phyloP scores from a whole-genome alignment of 2,888 invertebrate species.

The Zele albiditarsus region DNA sequence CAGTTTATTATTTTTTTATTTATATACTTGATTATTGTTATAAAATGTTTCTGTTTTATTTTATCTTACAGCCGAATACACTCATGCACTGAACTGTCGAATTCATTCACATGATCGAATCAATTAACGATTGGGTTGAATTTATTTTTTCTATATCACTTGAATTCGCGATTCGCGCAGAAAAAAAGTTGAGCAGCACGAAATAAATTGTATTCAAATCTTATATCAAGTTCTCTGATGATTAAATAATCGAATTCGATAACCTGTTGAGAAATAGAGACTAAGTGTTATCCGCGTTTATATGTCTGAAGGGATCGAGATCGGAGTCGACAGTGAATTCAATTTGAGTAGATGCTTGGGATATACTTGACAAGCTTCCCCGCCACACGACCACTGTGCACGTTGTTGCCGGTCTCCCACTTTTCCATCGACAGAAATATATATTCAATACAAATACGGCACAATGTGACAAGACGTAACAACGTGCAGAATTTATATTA shows the following conservation, averaged over 20 bases:
- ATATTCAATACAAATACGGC: background rate
- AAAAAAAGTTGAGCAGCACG: background rate
- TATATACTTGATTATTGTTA: background rate
- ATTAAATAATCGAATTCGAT: background rate
- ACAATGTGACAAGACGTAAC: slow-evolving; percentile 13
- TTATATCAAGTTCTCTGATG: background rate
- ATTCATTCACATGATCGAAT: background rate
- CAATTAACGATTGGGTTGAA: no score
- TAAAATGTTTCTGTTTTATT: background rate
- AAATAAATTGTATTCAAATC: background rate
- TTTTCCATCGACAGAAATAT: background rate
- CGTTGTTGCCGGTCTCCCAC: slow-evolving; percentile 33
- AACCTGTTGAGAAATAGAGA: background rate
- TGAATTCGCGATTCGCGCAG: background rate
- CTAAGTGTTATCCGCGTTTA: background rate
- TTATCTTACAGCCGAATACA: slow-evolving; percentile 22
- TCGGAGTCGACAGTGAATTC: slow-evolving; percentile 42
- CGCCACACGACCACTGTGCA: slow-evolving; percentile 14
- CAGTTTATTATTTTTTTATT: background rate
- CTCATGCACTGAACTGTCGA: background rate
- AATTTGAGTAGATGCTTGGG: background rate
- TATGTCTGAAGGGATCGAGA: slow-evolving; percentile 39
- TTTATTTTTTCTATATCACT: background rate
- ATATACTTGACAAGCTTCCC: background rate
- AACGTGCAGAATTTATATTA: slow-evolving; percentile 21